A percentile compares a stretch with the other conserved stretches of the same genome.
These are phyloP conservation scores for Caenorhabditis wallacei DNA, from an alignment of 2,888 invertebrate genomes.

Conservation along the genomic window DNA sequence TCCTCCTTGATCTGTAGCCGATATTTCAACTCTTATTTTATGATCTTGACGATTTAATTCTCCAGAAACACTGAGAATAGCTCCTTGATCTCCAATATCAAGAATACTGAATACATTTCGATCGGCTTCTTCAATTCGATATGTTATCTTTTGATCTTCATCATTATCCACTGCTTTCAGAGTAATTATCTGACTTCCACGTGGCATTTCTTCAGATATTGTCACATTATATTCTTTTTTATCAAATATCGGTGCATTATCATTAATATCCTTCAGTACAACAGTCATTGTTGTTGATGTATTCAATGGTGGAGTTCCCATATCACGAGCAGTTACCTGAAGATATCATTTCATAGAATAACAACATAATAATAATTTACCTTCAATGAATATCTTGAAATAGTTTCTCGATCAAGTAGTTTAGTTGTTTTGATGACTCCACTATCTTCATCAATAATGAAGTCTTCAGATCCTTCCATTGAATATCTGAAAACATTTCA, in stretches of 20 bases:
- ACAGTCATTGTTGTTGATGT: conserved; percentile 81
- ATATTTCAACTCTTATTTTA: conserved; percentile 74
- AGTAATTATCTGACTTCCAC: conserved; percentile 74
- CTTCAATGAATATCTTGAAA: conserved; percentile 90
- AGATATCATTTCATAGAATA: conserved; percentile 17
- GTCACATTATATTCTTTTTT: conserved; percentile 88
- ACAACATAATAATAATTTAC: conserved; percentile 85
- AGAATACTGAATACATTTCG: conserved; percentile 77
- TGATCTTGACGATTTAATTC: conserved; percentile 74
- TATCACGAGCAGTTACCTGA: conserved; percentile 89
- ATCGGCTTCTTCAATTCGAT: conserved; percentile 77
- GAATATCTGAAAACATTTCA: conserved; percentile 53
- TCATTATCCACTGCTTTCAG: conserved; percentile 80
- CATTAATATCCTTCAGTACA: conserved; percentile 87
- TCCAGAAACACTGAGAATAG: conserved; percentile 77
- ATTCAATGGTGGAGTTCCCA: conserved; percentile 88
- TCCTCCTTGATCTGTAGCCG: conserved; percentile 78
- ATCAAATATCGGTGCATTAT: conserved; percentile 92
- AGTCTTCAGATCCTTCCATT: conserved; percentile 85
- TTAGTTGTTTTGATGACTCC: conserved; percentile 94
- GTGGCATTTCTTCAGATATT: conserved; percentile 89
- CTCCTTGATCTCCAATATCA: conserved; percentile 78
- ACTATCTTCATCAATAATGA: conserved; percentile 93
- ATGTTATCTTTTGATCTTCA: conserved; percentile 79
- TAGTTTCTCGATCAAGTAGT: conserved; percentile 93